Conservation (phyloP, 2,888 invertebrate species). For the Drosophila robusta region DNA sequence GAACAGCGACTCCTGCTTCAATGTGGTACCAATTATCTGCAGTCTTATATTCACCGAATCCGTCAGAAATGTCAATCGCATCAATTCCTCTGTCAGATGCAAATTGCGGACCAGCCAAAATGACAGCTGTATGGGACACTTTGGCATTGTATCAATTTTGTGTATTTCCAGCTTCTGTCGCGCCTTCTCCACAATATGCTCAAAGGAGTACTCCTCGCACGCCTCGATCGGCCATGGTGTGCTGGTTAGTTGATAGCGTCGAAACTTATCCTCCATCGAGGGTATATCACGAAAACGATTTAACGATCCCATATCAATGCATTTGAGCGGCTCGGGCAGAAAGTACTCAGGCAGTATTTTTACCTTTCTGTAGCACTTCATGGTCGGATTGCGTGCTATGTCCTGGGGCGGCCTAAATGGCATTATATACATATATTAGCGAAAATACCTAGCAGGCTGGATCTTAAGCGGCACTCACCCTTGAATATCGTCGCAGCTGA, state of each 20-base stretch:
- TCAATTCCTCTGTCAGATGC: slow-evolving; percentile 88
- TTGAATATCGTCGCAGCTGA: slow-evolving; percentile 76
- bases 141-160: slow-evolving; percentile 87
- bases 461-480: slow-evolving; percentile 63
- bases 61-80: slow-evolving; percentile 88
- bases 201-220: slow-evolving; percentile 88
- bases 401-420: slow-evolving; percentile 76
- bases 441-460: not conserved
- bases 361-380: slow-evolving; percentile 87
- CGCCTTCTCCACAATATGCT: slow-evolving; percentile 84
- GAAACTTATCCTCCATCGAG: slow-evolving; percentile 81
- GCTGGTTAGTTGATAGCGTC: slow-evolving; percentile 85
- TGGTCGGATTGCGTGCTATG: slow-evolving; percentile 81
- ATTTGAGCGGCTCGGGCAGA: slow-evolving; percentile 86
- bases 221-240: slow-evolving; percentile 89
- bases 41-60: slow-evolving; percentile 89
- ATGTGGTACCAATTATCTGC: slow-evolving; percentile 84
- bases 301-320: slow-evolving; percentile 85
- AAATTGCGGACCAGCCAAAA: slow-evolving; percentile 93
- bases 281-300: slow-evolving; percentile 85
- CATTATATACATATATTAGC: not conserved
- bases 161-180: slow-evolving; percentile 81
- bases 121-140: slow-evolving; percentile 89
- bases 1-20: slow-evolving; percentile 86
- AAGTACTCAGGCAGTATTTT: slow-evolving; percentile 89